Percentiles rank a stretch among this genome's conserved stretches.
Conservation (phyloP, 2,888 invertebrate genomes). For the Hyles lineata region DNA sequence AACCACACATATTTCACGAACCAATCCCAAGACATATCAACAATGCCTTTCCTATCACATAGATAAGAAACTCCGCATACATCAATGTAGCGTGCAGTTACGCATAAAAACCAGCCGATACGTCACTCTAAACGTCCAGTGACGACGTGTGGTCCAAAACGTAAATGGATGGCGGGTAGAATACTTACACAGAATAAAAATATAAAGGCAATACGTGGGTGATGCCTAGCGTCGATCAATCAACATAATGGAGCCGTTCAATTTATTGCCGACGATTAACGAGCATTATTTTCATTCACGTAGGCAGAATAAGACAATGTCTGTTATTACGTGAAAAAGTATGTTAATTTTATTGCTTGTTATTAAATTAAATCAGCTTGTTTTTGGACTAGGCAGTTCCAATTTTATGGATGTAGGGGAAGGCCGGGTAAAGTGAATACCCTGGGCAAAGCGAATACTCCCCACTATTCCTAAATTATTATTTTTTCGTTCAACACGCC, state of each 20-base stretch:
- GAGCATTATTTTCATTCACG: constrained; percentile 61
- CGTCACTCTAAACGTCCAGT: constrained; percentile 41
- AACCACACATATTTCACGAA: too few species aligned
- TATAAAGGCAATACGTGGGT: constrained; percentile 60
- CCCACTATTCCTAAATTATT: too few species aligned
- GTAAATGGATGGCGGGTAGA: constrained; percentile 17
- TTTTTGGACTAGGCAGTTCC: too few species aligned
- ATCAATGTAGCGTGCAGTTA: constrained; percentile 18
- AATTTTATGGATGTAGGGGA: too few species aligned
- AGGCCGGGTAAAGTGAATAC: too few species aligned
- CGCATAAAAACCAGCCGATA: constrained; percentile 25
- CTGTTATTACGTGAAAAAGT: neutral
- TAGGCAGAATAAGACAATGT: constrained; percentile 49
- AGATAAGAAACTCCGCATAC: constrained; percentile 12
- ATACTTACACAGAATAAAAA: too few species aligned
- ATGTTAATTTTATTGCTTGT: neutral
- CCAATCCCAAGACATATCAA: neutral
- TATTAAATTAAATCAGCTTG: neutral
- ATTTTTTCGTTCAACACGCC: too few species aligned
- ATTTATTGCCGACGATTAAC: constrained; percentile 66
- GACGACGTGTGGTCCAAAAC: constrained; percentile 48
- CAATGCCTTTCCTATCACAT: neutral
- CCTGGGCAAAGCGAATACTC: too few species aligned
- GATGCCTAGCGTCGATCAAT: constrained; percentile 71
- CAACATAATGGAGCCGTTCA: constrained; percentile 75